Base-by-base conservation (phyloP, 1,140 invertebrate genomes). In the Thrips palmi region DNA sequence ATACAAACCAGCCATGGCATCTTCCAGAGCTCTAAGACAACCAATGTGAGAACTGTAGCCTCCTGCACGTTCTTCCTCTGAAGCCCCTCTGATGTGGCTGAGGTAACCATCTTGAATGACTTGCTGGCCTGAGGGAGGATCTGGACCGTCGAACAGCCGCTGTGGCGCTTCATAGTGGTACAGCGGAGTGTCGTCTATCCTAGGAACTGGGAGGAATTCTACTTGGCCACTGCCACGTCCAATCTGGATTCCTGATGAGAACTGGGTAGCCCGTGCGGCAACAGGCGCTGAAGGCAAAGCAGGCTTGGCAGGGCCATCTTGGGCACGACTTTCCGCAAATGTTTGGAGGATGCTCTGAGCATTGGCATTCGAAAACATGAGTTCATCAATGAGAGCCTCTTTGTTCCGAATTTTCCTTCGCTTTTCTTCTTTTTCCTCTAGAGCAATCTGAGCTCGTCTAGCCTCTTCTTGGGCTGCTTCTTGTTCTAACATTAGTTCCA, bases 281-380 rank as follows among this genome's bases (percentile, higher is more conserved):
- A 44, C 40, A 40, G 50, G 40, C 40, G 49, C 39, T 45, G 47
- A 51, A n/a, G 15, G n/a, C 14, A 40, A 32, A 42, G 55, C 45
- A 40, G 61, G 44, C 41, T 60, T 17, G 42, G 50, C 28, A 14
- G 33, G 47, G 1, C 60, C 49, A 19, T 23, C 29, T 17, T 38
- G 28, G 64, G 57, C 6, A 58, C 41, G 3, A 54, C 28, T 68
- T 45, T 74, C 70, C 14, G 75, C 77, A 62, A 88, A 91, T 27
- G 71, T 76, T 38, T 75, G 77, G 1, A 97, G 60, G 45, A 97
- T 96, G 45, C 79, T 74, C 39, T 79, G 75, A 0, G 87, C 88
- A 59, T 91, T 72, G 17, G 70, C 73, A 47, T 87, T 80, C 6
- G 86, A 88, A 58, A 83, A 89, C 76, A 91, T 93, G 2, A 96